A percentile compares a stretch with the other conserved stretches of the same genome.
Evolutionary conservation across 2,797 vertebrate species (phyloP).

Genomic region (Amazonetta brasiliensis): DNA sequence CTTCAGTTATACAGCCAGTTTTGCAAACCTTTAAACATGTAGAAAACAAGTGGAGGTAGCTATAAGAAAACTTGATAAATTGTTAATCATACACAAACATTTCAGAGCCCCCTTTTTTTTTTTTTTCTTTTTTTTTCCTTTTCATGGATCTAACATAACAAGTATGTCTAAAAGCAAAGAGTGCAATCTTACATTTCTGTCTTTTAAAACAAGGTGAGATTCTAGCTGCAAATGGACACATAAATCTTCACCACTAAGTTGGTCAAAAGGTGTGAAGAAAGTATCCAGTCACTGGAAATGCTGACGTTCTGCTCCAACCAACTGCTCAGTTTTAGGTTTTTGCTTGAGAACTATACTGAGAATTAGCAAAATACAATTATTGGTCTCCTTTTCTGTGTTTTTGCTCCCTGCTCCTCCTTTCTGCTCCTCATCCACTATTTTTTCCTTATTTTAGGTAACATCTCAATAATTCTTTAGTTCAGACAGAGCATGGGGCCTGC

Average conservation of each 20-base stretch:
- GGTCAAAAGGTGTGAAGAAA: constrained; percentile 62
- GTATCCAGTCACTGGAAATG: constrained; percentile 28
- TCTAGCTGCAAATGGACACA: constrained; percentile 49
- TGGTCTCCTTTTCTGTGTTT: not conserved
- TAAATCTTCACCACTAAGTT: constrained; percentile 65
- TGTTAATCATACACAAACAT: constrained; percentile 23
- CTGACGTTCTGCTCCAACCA: constrained; percentile 21
- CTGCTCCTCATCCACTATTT: not conserved
- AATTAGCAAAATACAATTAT: not conserved
- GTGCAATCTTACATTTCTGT: constrained; percentile 32
- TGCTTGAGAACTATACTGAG: constrained; percentile 38
- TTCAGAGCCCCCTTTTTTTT: not conserved
- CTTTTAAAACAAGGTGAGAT: constrained; percentile 55
- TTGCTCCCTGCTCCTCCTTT: not conserved
- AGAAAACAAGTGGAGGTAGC: not conserved
- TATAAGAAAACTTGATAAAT: constrained; percentile 11
- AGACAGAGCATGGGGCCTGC: not conserved
- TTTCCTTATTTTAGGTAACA: not conserved
- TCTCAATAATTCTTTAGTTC: not conserved
- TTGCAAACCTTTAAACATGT: not conserved
- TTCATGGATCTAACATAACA: constrained; percentile 32
- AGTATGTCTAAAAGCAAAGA: constrained; percentile 7
- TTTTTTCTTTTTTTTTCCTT: not conserved
- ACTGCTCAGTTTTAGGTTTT: not conserved
- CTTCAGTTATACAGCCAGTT: not conserved